phyloP scores from a whole-genome alignment of 2,113 vertebrate species.

The Gobio gobio region DNA sequence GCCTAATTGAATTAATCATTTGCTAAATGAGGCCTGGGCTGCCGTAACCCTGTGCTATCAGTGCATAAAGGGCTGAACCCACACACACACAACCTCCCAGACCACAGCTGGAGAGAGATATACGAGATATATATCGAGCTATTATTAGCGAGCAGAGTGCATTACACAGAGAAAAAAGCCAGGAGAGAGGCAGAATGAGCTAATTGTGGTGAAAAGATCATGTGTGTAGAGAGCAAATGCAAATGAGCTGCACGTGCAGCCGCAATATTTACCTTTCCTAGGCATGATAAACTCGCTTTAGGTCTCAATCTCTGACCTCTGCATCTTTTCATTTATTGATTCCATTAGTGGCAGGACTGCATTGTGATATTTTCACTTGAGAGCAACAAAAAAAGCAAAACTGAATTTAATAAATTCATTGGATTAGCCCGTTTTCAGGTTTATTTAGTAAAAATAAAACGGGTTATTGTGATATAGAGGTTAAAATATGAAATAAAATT shows the following conservation, averaged over 20 bases:
- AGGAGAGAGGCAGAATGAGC: not conserved
- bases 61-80: slow-evolving; percentile 16
- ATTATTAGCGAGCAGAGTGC: slow-evolving; percentile 48
- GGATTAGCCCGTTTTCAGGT: not conserved
- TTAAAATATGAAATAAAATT: not conserved
- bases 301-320: not conserved
- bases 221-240: slow-evolving; percentile 25
- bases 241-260: slow-evolving; percentile 23
- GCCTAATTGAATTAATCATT: slow-evolving; percentile 58
- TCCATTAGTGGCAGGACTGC: not conserved
- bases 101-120: slow-evolving; percentile 54
- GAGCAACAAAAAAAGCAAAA: not conserved
- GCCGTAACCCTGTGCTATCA: slow-evolving; percentile 42
- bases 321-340: not conserved
- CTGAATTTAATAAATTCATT: too few species aligned
- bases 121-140: slow-evolving; percentile 41
- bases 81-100: slow-evolving; percentile 37
- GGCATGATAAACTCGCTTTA: not conserved
- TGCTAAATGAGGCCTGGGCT: slow-evolving; percentile 45
- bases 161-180: not conserved
- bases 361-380: not conserved
- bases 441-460: too few species aligned
- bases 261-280: not conserved
- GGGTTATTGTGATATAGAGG: not conserved
- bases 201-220: slow-evolving; percentile 38